Evolutionary conservation across 2,797 vertebrate genomes (phyloP), one percentile per base, ranked within the genome.

Genomic region (Falco biarmicus): DNA sequence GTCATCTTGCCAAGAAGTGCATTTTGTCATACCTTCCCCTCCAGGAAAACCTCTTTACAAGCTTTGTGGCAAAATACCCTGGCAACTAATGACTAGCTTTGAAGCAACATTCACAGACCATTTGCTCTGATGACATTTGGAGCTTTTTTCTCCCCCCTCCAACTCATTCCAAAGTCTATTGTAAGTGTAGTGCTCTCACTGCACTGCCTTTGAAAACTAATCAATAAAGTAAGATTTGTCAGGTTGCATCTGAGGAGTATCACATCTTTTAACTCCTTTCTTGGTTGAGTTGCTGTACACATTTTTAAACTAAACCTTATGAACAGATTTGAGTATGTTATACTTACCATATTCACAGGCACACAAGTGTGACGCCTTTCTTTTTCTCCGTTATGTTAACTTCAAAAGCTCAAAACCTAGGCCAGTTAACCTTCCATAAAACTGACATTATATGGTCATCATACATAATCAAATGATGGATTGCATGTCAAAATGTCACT

Each of bases 91-190:
- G 98, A 99, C 97, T 98, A 98, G 98, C 98, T 99, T 98, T 97
- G 98, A 99, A 99, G 98, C 99, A 99, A 98, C 98, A 98, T 99
- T 99, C 98, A 99, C 99, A 99, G 99, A 98, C 99, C 99, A 99
- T 99, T 99, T 99, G 98, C 98, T 98, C 98, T 99, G 98, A 99
- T 99, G 99, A 97, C 98, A 98, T 98, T 98, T 97, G 95, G 97
- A 98, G 95, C 89, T 94, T 97, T 97, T 95, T 84, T 90, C 28
- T 11, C 37, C 61, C 65, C 31, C n/a, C 15, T 41, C 25, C 18
- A 17, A 34, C 81, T 91, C 91, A 86, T 97, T 97, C 95, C 75
- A 66, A 96, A 96, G 93, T 95, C 96, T 96, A 82, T 96, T 94
- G 92, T 96, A 95, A 97, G 79, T 79, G 77, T 68, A 95, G 82